phyloP scores from a whole-genome alignment of 2,113 vertebrate genomes.

The Sinocyclocheilus anophthalmus region DNA sequence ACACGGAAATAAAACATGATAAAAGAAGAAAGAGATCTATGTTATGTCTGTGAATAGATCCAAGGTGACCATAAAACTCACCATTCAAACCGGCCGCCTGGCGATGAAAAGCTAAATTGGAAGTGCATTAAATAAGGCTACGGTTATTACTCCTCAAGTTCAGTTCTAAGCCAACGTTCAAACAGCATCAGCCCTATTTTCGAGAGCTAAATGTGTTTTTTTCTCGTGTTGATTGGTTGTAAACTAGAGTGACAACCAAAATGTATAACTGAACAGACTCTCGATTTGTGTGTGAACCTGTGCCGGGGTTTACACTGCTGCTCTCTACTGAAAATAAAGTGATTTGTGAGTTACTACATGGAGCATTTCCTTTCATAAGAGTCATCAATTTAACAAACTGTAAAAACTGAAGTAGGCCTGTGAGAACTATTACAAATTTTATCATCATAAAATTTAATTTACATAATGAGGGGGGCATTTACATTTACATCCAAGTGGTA shows the following conservation, averaged over 20 bases:
- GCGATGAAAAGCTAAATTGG: constrained; percentile 4
- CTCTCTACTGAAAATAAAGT: background rate
- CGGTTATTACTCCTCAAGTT: background rate
- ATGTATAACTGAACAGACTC: background rate
- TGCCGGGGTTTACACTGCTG: background rate
- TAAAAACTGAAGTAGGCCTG: background rate
- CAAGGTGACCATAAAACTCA: background rate
- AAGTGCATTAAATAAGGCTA: background rate
- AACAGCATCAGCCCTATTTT: background rate
- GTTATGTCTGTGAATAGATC: background rate
- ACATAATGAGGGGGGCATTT: background rate
- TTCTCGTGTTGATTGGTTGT: background rate
- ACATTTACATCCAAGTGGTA: background rate
- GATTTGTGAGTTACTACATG: background rate
- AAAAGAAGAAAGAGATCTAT: background rate
- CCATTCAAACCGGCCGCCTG: background rate
- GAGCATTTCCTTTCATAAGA: background rate
- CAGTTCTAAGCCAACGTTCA: background rate
- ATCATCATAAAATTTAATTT: background rate
- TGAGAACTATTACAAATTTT: background rate
- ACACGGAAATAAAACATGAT: background rate
- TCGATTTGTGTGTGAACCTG: background rate
- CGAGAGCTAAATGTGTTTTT: background rate
- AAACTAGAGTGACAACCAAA: background rate
- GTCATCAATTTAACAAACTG: background rate